These are phyloP conservation scores for Brachylomia viminalis DNA, from an alignment of 2,888 invertebrate genomes.

Conservation along the genomic window DNA sequence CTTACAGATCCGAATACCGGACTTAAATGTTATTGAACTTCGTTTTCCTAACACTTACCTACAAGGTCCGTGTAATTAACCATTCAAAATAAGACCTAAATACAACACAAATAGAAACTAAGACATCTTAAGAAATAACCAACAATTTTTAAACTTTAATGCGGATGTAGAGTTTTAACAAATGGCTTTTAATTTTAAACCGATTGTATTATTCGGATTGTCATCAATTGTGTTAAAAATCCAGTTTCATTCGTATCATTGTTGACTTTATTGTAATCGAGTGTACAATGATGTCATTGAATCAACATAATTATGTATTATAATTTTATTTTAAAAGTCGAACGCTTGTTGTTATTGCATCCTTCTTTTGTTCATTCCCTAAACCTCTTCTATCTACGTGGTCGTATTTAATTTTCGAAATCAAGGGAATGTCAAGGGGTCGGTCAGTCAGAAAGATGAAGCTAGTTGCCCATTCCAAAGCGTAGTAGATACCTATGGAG, in stretches of 20 bases:
- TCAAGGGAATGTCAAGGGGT: not conserved
- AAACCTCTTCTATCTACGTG: not conserved
- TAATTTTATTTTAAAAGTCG: constrained; percentile 2
- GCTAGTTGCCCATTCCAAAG: not conserved
- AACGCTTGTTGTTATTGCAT: not conserved
- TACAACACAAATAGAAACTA: not conserved
- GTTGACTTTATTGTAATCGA: constrained; percentile 13
- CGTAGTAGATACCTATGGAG: not conserved
- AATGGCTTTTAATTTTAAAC: not conserved
- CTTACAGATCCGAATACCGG: not conserved
- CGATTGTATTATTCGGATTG: not conserved
- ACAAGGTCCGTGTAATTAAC: not conserved
- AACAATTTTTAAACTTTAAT: not conserved
- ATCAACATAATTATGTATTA: not conserved
- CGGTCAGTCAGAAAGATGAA: not conserved
- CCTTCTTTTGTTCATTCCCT: not conserved
- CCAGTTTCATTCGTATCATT: constrained; percentile 2
- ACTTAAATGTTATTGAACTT: not conserved
- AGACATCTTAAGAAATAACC: not conserved
- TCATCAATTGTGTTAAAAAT: constrained; percentile 14
- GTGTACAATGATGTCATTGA: constrained; percentile 34
- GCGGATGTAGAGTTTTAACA: not conserved
- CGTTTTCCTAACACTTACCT: not conserved
- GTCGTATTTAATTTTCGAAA: not conserved
- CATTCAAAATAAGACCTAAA: not conserved